Evolutionary conservation across 2,113 vertebrate genomes (phyloP), one percentile per base, ranked within the genome.

Genomic region (Aegotheles bennettii): DNA sequence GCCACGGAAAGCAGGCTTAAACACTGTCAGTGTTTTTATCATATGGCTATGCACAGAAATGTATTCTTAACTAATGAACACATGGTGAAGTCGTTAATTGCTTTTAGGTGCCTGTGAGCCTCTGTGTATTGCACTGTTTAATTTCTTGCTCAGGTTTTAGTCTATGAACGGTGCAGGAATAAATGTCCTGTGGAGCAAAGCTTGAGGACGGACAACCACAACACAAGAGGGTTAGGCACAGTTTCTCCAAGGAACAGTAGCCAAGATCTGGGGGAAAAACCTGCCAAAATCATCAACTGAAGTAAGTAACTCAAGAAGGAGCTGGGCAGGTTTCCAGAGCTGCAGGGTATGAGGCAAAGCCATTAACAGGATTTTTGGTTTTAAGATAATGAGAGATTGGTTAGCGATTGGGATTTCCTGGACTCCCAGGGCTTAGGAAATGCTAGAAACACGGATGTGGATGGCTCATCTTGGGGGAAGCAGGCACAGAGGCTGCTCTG

Each of bases 261-360:
- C 83, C 86, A 84, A 83, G 50, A 36, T 76, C 59, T 69, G 26
- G n/a, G n/a, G 45, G 26, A 9, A 94, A 83, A 89, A 67, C 29
- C 93, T 94, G 96, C 94, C 89, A 94, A 94, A 95, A 73, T 63
- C 84, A 95, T 94, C 93, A 90, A 75, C 94, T 96, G 89, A 96
- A 95, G 91, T 94, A 95, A 94, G 96, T 89, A 96, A 96, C 77
- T 79, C 74, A 94, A 95, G 95, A 95, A 95, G 84, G 42, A 91
- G 70, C 78, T 12, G 63, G 95, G 89, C 87, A 73, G 17, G 20
- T 59, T 94, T 91, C 95, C 95, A 95, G 78, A 83, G 84, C 84
- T 93, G 88, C 42, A 84, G 76, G 43, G 80, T 78, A 93, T 91
- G 91, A 94, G 95, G 94, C 90, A 95, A 95, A 96, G 79, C 45